Evolutionary conservation across 1,140 invertebrate genomes (phyloP).

Genomic region (Lysiphlebus fabarum): DNA sequence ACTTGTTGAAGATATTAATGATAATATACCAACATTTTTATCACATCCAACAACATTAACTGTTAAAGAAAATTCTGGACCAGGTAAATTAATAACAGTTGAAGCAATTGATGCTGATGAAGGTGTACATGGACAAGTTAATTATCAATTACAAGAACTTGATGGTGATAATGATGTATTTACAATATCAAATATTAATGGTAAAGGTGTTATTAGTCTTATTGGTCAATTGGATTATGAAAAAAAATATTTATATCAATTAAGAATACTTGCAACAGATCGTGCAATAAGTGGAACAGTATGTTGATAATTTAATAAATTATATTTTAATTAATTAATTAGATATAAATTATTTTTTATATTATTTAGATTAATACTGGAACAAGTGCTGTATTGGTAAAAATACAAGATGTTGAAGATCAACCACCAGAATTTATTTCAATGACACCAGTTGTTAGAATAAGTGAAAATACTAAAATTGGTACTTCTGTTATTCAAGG

Average conservation of each 20-base stretch:
- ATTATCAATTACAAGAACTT: slow-evolving; percentile 73
- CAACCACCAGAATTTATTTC: slow-evolving; percentile 86
- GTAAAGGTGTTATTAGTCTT: slow-evolving; percentile 81
- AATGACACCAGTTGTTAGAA: slow-evolving; percentile 79
- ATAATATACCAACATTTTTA: slow-evolving; percentile 84
- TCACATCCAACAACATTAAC: slow-evolving; percentile 79
- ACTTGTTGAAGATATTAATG: slow-evolving; percentile 88
- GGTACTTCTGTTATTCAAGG: slow-evolving; percentile 80
- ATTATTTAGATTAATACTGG: slow-evolving; percentile 68
- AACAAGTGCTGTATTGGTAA: slow-evolving; percentile 81
- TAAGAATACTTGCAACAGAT: slow-evolving; percentile 80
- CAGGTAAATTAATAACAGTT: slow-evolving; percentile 72
- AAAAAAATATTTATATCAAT: slow-evolving; percentile 80
- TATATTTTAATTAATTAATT: slow-evolving; percentile 3
- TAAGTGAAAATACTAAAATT: slow-evolving; percentile 79
- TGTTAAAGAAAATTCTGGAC: slow-evolving; percentile 73
- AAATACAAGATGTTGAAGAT: slow-evolving; percentile 86
- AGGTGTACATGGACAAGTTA: slow-evolving; percentile 84
- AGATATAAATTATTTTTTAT: slow-evolving; percentile 13
- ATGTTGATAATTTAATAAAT: slow-evolving; percentile 23
- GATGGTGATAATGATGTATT: slow-evolving; percentile 78
- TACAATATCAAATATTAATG: slow-evolving; percentile 77
- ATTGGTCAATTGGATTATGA: slow-evolving; percentile 82
- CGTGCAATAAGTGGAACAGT: slow-evolving; percentile 73
- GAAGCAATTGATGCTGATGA: slow-evolving; percentile 87